Evolutionary conservation across 30 jellyfish, hydroid and myxozoan genomes (phyloP), one percentile per base, ranked within the genome.

Genomic region (Turritopsis rubra): DNA sequence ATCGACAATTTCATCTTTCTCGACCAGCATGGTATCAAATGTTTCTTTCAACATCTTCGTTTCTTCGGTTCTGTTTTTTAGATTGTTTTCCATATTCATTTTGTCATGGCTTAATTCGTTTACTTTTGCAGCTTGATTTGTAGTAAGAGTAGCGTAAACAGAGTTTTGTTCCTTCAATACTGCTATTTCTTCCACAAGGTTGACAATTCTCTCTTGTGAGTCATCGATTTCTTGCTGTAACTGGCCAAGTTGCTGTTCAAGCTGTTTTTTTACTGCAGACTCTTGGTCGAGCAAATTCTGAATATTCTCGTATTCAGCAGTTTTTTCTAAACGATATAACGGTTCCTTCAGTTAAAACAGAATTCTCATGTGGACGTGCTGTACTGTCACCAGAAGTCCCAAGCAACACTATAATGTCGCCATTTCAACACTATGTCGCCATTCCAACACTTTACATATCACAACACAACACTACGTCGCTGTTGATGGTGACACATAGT

Each of bases 1-100:
- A 76, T 41, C 26, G 21, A 76, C 20, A 22, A 22, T n/a, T 21
- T 66, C 86, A 25, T 81, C 86, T 60, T 81, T 60, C 24, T 81
- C 88, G 18, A 9, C 60, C 8, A 54, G 18, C 16, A 68, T 54
- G 13, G 20, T 66, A 21, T 21, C 21, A 22, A 81, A 53, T 21
- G 27, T 60, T 81, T 81, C 88, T n/a, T 66, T n/a, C 66, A 81
- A 66, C 53, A 54, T 29, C 0, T 66, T 25, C n/a, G 18, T 24
- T 53, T 54, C 86, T 81, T 81, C 84, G 20, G 28, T 66, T 54
- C 66, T 81, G n/a, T 20, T 5, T 20, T 60, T 16, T 65, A 81
- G 24, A 53, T 5, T 71, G 21, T 26, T 54, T 18, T 9, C 25
- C n/a, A 81, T 71, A 23, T 25, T 22, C 18, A 8, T 68, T 52